These are phyloP conservation scores for Mus musculus DNA, from an alignment of 2,113 vertebrate genomes.

Conservation along the genomic window GRCm39 chr3:63414001-63414500, in stretches of 20 bases:
- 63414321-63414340: not conserved
- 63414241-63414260: not conserved
- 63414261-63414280: not conserved
- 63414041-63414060: not conserved
- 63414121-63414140: not conserved
- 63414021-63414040: not conserved
- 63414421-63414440: too few species aligned
- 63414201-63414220: not conserved
- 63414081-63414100: not conserved
- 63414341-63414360: not conserved
- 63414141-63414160: not conserved
- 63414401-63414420: not conserved
- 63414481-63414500: not conserved
- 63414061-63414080: not conserved
- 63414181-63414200: not conserved
- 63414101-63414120: not conserved
- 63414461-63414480: not conserved
- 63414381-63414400: not conserved
- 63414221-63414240: not conserved
- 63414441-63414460: not conserved
- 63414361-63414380: not conserved
- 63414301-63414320: not conserved
- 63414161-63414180: not conserved
- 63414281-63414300: not conserved
- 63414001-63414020: not conserved